Evolutionary conservation across 1,140 invertebrate species (phyloP).

Genomic region (Pachypsylla venusta): DNA sequence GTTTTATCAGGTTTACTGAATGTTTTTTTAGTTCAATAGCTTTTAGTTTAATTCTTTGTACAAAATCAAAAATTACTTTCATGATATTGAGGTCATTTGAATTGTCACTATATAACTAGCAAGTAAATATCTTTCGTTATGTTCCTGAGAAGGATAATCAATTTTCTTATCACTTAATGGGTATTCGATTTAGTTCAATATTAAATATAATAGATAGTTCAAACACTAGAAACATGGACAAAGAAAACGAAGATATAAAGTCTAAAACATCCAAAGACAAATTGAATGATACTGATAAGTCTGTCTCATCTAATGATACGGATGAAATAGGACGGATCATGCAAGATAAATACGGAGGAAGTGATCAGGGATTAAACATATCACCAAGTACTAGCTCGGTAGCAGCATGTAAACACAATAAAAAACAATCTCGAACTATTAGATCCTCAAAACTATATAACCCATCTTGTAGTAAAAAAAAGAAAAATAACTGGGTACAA

Average conservation of each 20-base stretch:
- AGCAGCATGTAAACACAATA: slow-evolving; percentile 7
- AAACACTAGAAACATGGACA: not conserved
- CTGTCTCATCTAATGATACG: not conserved
- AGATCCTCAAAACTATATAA: slow-evolving; percentile 1
- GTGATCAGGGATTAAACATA: slow-evolving; percentile 2
- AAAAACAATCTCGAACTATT: not conserved
- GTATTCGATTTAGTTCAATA: not conserved
- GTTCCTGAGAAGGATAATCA: not conserved
- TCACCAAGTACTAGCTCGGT: not conserved
- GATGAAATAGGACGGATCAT: not conserved
- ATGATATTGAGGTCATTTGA: slow-evolving; percentile 4
- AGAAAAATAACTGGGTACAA: slow-evolving; percentile 42
- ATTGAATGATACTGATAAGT: not conserved
- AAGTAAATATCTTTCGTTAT: not conserved
- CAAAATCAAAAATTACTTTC: too few relatives aligned
- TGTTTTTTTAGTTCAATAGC: too few relatives aligned
- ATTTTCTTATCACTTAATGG: not conserved
- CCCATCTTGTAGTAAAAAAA: slow-evolving; percentile 30
- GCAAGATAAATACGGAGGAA: slow-evolving; percentile 7
- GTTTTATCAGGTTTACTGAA: too few relatives aligned
- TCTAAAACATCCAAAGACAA: not conserved
- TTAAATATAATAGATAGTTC: not conserved
- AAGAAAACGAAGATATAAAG: not conserved
- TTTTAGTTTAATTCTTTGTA: too few relatives aligned
- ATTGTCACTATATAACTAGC: not conserved